Conservation (phyloP, 2,797 vertebrate genomes). For the Rhyacichthys aspro region DNA sequence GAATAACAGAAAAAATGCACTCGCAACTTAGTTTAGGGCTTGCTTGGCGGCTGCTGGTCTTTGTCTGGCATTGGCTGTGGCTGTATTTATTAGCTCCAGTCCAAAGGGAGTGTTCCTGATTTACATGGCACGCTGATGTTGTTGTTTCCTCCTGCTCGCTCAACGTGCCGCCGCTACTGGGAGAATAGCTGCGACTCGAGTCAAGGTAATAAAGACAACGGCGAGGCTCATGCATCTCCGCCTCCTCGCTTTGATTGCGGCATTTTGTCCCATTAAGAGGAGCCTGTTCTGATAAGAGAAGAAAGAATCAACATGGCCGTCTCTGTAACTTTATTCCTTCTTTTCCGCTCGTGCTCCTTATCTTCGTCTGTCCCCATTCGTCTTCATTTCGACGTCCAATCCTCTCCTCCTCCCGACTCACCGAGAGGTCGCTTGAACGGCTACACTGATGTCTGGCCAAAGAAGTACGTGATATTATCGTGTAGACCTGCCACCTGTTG, state of each 20-base stretch:
- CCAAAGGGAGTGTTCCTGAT: conserved; percentile 54
- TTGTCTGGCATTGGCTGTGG: conserved; percentile 38
- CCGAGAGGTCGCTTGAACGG: conserved; percentile 9
- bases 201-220: conserved; percentile 56
- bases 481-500: conserved; percentile 51
- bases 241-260: conserved; percentile 45
- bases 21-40: background rate
- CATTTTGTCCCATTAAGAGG: conserved; percentile 56
- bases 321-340: conserved; percentile 28
- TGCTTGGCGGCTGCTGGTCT: background rate
- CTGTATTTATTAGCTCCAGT: conserved; percentile 59
- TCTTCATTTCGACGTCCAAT: conserved; percentile 35
- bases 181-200: conserved; percentile 41
- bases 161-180: conserved; percentile 29
- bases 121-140: conserved; percentile 47
- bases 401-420: conserved; percentile 24
- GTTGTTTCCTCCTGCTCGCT: conserved; percentile 44
- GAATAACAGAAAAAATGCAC: background rate
- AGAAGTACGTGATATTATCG: conserved; percentile 49
- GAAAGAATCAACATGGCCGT: conserved; percentile 6
- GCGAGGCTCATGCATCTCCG: conserved; percentile 38
- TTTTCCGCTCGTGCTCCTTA: conserved; percentile 19
- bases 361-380: conserved; percentile 34
- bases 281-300: conserved; percentile 44
- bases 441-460: conserved; percentile 22